Percentiles rank a stretch among this genome's conserved stretches.
phyloP scores from a whole-genome alignment of 2,113 vertebrate genomes.

The Platycercus adscitus region DNA sequence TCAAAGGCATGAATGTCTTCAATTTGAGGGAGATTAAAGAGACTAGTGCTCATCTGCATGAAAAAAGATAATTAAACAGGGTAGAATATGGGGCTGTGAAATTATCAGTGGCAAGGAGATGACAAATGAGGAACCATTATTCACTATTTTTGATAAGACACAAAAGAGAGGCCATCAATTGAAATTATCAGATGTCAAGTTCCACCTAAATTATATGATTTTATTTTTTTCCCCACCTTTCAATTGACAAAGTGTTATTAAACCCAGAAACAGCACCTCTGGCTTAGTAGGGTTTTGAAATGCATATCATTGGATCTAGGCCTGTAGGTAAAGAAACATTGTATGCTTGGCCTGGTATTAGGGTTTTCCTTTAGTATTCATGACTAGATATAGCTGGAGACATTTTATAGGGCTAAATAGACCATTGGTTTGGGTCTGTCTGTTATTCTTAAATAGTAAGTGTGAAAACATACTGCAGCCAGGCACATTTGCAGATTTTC shows the following conservation, averaged over 20 bases:
- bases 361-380: not conserved
- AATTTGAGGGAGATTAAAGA: not conserved
- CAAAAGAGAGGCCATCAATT: not conserved
- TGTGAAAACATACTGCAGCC: not conserved
- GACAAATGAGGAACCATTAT: not conserved
- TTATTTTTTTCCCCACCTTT: not conserved
- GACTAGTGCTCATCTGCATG: not conserved
- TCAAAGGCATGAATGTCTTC: not conserved
- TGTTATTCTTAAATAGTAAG: not conserved
- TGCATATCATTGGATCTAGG: rapidly evolving
- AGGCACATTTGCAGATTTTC: not conserved
- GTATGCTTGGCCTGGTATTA: not conserved
- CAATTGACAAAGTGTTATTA: not conserved
- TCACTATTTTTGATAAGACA: not conserved
- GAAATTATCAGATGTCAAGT: not conserved
- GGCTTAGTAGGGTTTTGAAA: not conserved
- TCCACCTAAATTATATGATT: not conserved
- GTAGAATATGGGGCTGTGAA: not conserved
- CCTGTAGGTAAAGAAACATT: not conserved
- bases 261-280: not conserved
- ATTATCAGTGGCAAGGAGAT: not conserved
- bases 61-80: not conserved
- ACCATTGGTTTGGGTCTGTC: not conserved
- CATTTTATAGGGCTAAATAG: not conserved
- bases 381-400: not conserved